Conservation (phyloP, 2,113 vertebrate genomes). For the Salvelinus sp. region DNA sequence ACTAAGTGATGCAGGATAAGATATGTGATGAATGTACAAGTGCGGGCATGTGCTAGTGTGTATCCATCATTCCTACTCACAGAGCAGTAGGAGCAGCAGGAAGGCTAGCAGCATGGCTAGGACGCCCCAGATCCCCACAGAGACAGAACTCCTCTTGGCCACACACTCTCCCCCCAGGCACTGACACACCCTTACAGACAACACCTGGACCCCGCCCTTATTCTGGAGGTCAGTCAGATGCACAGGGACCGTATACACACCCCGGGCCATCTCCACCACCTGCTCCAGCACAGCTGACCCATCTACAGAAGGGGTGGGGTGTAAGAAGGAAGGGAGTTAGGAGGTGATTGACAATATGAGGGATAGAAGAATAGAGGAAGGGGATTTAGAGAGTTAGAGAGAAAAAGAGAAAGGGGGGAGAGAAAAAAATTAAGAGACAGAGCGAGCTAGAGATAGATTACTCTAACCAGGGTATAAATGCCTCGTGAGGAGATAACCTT, state of each 20-base stretch:
- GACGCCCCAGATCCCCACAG: constrained; percentile 80
- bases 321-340: not conserved
- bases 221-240: constrained; percentile 74
- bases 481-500: constrained; percentile 1
- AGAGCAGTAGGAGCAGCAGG: constrained; percentile 66
- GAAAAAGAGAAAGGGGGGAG: not conserved
- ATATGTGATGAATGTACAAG: not conserved
- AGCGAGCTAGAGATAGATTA: not conserved
- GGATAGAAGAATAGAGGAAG: not conserved
- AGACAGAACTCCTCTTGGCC: constrained; percentile 19
- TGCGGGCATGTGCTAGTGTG: constrained; percentile 4
- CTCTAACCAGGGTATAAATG: not conserved
- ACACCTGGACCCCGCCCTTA: constrained; percentile 20
- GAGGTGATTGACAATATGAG: not conserved
- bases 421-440: not conserved
- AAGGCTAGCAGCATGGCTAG: constrained; percentile 82
- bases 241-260: constrained; percentile 72
- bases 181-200: constrained; percentile 67
- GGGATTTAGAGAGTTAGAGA: too few relatives aligned
- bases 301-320: constrained; percentile 53
- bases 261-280: constrained; percentile 46
- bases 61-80: constrained; percentile 70
- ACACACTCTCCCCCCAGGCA: constrained; percentile 25
- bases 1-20: too few relatives aligned
- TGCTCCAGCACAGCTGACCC: constrained; percentile 68